Conservation (phyloP, 2,113 vertebrate species). For the Sisor rabdophorus region DNA sequence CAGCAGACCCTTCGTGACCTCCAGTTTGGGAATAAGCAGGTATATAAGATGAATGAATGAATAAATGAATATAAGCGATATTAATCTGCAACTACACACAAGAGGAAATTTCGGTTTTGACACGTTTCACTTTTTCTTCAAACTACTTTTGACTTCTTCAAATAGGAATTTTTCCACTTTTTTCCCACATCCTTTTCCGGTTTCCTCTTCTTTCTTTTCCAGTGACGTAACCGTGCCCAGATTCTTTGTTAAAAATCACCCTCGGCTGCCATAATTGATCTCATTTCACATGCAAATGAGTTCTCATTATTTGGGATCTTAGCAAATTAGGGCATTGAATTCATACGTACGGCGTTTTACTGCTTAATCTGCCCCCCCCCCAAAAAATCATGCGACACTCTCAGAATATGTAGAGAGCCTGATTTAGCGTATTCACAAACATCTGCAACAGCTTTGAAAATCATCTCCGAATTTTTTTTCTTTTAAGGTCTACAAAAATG, state of each 20-base stretch:
- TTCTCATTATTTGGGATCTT: conserved; percentile 4
- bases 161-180: neutral
- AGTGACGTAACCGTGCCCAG: neutral
- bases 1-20: too few relatives aligned
- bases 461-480: neutral
- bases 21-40: too few relatives aligned
- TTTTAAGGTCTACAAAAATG: conserved; percentile 11
- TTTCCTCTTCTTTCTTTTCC: neutral
- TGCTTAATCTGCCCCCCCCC: neutral
- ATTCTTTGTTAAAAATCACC: neutral
- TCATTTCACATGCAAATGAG: conserved; percentile 6
- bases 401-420: neutral
- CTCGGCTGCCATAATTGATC: neutral
- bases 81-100: neutral
- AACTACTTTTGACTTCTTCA: neutral
- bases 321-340: conserved; percentile 5
- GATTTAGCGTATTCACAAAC: conserved; percentile 3
- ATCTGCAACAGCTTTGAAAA: neutral
- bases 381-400: neutral
- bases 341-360: neutral
- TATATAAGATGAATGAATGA: too few relatives aligned
- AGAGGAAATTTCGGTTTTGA: neutral
- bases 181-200: neutral
- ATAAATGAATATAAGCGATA: too few relatives aligned
- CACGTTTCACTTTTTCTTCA: neutral